These are phyloP conservation scores for Eumacrocentrus americanus DNA, from an alignment of 2,888 invertebrate species.

Conservation along the genomic window DNA sequence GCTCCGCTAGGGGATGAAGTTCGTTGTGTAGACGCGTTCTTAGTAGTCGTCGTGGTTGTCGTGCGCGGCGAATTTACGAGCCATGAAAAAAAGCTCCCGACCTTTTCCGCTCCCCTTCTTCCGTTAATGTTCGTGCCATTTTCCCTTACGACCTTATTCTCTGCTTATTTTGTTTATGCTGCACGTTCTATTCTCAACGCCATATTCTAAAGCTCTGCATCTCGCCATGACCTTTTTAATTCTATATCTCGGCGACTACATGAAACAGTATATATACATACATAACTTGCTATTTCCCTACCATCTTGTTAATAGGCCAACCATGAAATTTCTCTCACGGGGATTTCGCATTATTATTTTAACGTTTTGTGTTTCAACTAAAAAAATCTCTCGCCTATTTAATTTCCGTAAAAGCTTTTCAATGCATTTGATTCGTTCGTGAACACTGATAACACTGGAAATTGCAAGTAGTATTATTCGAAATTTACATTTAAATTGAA, in stretches of 20 bases:
- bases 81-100: conserved; percentile 5
- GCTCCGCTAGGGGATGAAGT: neutral
- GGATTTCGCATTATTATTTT: conserved; percentile 6
- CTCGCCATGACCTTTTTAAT: no score
- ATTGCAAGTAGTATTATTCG: neutral
- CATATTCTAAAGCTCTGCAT: neutral
- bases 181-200: neutral
- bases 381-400: conserved; percentile 11
- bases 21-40: neutral
- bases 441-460: conserved; percentile 10
- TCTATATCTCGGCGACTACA: neutral
- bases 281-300: neutral
- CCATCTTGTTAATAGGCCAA: neutral
- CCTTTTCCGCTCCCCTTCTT: neutral
- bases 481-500: conserved; percentile 21
- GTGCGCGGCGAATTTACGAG: neutral
- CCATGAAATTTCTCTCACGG: conserved; percentile 1
- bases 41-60: neutral
- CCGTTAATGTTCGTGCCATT: neutral
- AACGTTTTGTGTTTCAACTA: no score
- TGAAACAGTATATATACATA: neutral
- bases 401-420: conserved; percentile 20
- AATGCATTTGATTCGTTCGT: conserved; percentile 2
- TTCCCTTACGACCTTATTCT: neutral
- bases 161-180: neutral